Evolutionary conservation across 2,113 vertebrate genomes (phyloP).

Genomic region (Archilochus colubris): DNA sequence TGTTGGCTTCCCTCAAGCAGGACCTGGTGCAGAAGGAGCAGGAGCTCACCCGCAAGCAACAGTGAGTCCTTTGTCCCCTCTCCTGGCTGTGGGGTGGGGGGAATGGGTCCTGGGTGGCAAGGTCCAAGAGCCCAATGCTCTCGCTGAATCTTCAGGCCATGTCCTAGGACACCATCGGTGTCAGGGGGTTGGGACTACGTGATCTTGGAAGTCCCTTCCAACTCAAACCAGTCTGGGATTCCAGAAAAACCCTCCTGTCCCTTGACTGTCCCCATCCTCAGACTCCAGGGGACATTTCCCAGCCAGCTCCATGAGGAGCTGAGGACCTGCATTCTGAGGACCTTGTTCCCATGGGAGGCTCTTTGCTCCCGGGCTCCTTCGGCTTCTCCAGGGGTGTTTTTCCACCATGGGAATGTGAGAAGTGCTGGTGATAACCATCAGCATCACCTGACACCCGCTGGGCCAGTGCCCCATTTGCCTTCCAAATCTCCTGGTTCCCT

Average conservation of each 20-base stretch:
- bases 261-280: neutral
- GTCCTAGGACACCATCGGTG: neutral
- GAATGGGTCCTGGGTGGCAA: rapidly evolving
- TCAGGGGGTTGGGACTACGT: neutral
- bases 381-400: neutral
- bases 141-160: neutral
- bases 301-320: neutral
- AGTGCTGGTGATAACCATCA: neutral
- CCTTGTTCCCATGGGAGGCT: rapidly evolving
- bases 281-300: neutral
- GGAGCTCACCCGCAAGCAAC: slow-evolving; percentile 94
- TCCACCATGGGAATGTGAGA: neutral
- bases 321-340: rapidly evolving
- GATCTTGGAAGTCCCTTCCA: too few species aligned
- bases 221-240: too few species aligned
- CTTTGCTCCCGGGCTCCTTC: neutral
- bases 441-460: neutral
- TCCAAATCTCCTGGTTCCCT: neutral
- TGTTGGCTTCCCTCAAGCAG: slow-evolving; percentile 96
- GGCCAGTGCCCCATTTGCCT: slow-evolving; percentile 2
- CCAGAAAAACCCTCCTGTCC: neutral
- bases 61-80: slow-evolving; percentile 81
- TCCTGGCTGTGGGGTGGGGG: neutral
- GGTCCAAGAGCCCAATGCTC: neutral
- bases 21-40: slow-evolving; percentile 97